Conservation (phyloP, 2,797 vertebrate species). For the Masticophis lateralis region DNA sequence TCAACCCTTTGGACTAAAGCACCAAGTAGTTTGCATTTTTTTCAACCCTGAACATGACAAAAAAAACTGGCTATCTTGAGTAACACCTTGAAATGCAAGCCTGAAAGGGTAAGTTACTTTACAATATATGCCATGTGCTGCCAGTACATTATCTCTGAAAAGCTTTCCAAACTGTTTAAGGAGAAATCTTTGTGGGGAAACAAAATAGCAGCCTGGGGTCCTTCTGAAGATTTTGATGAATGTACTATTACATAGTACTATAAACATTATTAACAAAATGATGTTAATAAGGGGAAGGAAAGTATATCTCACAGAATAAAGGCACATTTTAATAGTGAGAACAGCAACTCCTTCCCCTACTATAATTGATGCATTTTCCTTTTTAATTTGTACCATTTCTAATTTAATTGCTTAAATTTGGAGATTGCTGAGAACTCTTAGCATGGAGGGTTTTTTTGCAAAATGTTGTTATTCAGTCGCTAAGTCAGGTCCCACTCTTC, state of each 20-base stretch:
- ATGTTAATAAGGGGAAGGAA: neutral
- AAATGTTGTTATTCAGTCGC: neutral
- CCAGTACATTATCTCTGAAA: constrained; percentile 35
- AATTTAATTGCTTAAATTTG: neutral
- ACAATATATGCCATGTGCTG: constrained; percentile 57
- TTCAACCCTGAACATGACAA: constrained; percentile 41
- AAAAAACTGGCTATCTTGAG: constrained; percentile 46
- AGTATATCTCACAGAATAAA: neutral
- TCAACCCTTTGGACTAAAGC: constrained; percentile 45
- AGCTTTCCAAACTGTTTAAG: neutral
- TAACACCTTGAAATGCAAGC: constrained; percentile 67
- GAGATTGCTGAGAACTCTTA: neutral
- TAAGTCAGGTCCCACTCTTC: too few species aligned
- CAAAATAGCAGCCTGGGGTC: neutral
- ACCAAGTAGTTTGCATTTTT: constrained; percentile 51
- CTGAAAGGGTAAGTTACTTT: constrained; percentile 42
- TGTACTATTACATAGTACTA: neutral
- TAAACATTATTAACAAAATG: neutral
- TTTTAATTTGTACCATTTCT: neutral
- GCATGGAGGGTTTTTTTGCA: neutral
- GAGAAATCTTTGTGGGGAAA: constrained; percentile 33
- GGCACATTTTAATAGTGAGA: neutral
- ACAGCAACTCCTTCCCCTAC: neutral
- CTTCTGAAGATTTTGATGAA: neutral
- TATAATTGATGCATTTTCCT: neutral